Percentiles rank a stretch among this genome's conserved stretches.
phyloP scores from a whole-genome alignment of 2,888 invertebrate species.

The Mesoligia furuncula region DNA sequence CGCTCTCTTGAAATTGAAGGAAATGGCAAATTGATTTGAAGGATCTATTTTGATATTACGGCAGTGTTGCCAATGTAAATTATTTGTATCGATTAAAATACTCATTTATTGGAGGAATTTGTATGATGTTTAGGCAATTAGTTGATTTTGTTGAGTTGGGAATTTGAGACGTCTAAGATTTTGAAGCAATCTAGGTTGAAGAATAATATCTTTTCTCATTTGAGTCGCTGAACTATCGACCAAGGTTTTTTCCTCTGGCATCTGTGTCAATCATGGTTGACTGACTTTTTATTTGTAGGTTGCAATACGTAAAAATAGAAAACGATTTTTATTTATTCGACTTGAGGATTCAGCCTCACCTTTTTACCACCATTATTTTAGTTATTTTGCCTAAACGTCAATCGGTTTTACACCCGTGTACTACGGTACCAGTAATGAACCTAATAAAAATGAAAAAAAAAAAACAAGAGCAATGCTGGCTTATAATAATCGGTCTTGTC shows the following conservation, averaged over 20 bases:
- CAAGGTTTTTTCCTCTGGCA: conserved; percentile 15
- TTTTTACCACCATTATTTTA: not conserved
- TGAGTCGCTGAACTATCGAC: not conserved
- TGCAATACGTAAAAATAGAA: conserved; percentile 13
- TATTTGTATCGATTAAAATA: conserved; percentile 35
- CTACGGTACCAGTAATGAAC: no score
- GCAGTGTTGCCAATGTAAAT: conserved; percentile 36
- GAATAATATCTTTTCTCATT: not conserved
- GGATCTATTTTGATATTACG: conserved; percentile 48
- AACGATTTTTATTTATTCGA: not conserved
- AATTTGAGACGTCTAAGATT: not conserved
- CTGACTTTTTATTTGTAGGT: not conserved
- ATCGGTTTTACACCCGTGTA: no score
- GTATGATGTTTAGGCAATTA: not conserved
- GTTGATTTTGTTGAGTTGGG: not conserved
- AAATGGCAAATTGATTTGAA: conserved; percentile 56
- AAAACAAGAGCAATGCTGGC: conserved; percentile 33
- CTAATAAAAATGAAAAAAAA: not conserved
- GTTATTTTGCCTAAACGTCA: not conserved
- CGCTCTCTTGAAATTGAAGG: conserved; percentile 54
- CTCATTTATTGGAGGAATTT: not conserved
- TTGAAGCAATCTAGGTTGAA: not conserved
- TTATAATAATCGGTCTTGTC: not conserved
- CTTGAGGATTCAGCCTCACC: fast-evolving
- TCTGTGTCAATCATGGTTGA: not conserved